These are phyloP conservation scores for Caenorhabditis sulstoni DNA, from an alignment of 2,888 invertebrate genomes.

Conservation along the genomic window DNA sequence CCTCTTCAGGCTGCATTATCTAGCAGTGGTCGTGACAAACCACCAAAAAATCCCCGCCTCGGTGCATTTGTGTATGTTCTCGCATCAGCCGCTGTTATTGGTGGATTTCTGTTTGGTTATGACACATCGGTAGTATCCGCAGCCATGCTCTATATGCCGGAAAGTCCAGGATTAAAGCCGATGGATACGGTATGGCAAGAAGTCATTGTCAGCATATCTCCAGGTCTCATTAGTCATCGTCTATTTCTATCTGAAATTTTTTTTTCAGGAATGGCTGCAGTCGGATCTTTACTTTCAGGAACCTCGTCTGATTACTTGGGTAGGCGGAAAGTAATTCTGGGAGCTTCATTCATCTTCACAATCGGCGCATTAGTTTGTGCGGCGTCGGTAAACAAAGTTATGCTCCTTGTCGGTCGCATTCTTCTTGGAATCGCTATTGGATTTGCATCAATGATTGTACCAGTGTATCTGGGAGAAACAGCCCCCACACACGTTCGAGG, in stretches of 20 bases:
- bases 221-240: slow-evolving; percentile 56
- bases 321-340: slow-evolving; percentile 83
- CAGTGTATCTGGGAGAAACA: slow-evolving; percentile 84
- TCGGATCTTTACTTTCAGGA: slow-evolving; percentile 80
- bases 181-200: slow-evolving; percentile 75
- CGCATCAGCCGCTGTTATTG: slow-evolving; percentile 48
- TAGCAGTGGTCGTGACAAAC: slow-evolving; percentile 62
- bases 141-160: slow-evolving; percentile 76
- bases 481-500: slow-evolving; percentile 83
- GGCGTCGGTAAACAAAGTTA: slow-evolving; percentile 68
- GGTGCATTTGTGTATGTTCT: slow-evolving; percentile 71
- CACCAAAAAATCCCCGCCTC: slow-evolving; percentile 62
- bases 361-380: slow-evolving; percentile 82
- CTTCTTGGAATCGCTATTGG: slow-evolving; percentile 77
- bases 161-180: slow-evolving; percentile 67
- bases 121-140: slow-evolving; percentile 84
- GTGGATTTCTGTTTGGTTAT: slow-evolving; percentile 83
- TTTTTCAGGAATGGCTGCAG: slow-evolving; percentile 65
- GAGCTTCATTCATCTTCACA: slow-evolving; percentile 81
- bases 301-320: slow-evolving; percentile 82
- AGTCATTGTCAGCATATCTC: slow-evolving; percentile 75
- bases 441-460: slow-evolving; percentile 82
- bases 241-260: too few relatives aligned
- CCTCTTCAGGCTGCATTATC: slow-evolving; percentile 44
- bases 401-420: slow-evolving; percentile 73